A percentile compares a stretch with the other conserved stretches of the same genome.
Conservation (phyloP, 2,797 vertebrate genomes). For the Cyprinella venusta region DNA sequence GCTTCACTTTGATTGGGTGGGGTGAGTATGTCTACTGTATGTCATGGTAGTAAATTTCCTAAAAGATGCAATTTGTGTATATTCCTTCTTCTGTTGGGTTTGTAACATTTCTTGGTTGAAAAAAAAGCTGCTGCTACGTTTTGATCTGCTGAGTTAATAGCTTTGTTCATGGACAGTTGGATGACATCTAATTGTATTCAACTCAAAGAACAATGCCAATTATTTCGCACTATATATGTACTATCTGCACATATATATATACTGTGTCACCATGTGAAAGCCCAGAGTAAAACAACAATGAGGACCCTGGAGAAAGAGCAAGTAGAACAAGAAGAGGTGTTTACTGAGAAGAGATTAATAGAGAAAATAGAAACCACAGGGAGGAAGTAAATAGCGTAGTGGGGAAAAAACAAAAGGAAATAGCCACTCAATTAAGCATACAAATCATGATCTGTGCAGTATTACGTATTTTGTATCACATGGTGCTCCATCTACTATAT, state of each 20-base stretch:
- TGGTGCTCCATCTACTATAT: not conserved
- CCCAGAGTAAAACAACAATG: not conserved
- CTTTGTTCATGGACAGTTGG: constrained; percentile 15
- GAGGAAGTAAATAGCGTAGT: not conserved
- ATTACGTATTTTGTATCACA: not conserved
- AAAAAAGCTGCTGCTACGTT: not conserved
- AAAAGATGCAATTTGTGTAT: constrained; percentile 13
- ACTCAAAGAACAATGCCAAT: not conserved
- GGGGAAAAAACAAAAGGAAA: not conserved
- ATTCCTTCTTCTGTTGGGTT: not conserved
- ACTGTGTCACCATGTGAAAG: no score
- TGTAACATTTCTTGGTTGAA: not conserved
- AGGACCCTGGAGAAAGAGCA: not conserved
- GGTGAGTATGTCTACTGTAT: constrained; percentile 48
- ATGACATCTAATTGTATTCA: not conserved
- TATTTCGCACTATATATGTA: no score
- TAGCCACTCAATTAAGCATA: not conserved
- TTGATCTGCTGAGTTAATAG: not conserved
- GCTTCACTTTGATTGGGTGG: constrained; percentile 62
- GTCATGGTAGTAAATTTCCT: not conserved
- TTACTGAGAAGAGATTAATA: not conserved
- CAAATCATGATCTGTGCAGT: not conserved
- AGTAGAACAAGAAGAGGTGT: not conserved
- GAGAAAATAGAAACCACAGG: not conserved
- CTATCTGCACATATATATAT: no score